Evolutionary conservation across 2,888 invertebrate species (phyloP).

Genomic region (Margaritifera margaritifera): DNA sequence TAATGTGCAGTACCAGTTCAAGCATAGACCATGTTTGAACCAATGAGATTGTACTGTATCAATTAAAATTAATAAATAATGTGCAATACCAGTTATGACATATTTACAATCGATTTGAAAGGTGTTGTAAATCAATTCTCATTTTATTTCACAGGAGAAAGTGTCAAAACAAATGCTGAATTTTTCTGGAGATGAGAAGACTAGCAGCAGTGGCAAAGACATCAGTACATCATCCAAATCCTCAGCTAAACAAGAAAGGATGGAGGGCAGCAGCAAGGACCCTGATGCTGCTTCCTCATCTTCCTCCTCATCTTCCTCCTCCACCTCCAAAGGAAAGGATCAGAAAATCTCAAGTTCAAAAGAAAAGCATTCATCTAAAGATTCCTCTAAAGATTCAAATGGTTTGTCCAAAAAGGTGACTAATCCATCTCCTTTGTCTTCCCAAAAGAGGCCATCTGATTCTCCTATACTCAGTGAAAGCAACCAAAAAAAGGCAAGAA

Average conservation of each 20-base stretch:
- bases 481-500: not conserved
- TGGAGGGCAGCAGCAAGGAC: conserved; percentile 1
- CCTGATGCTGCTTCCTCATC: conserved; percentile 8
- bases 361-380: conserved; percentile 18
- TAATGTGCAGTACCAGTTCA: not conserved
- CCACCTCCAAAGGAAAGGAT: conserved; percentile 17
- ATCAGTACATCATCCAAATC: conserved; percentile 11
- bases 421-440: conserved; percentile 19
- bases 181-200: conserved; percentile 23
- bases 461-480: conserved; percentile 6
- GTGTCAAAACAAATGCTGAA: conserved; percentile 22
- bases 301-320: conserved; percentile 13
- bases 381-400: conserved; percentile 24
- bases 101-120: not conserved
- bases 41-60: too few relatives aligned
- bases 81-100: not conserved
- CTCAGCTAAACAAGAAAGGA: conserved; percentile 3
- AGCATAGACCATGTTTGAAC: too few relatives aligned
- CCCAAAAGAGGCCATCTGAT: conserved; percentile 18
- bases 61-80: too few relatives aligned
- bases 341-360: conserved; percentile 11
- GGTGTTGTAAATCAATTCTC: not conserved
- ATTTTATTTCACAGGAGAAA: conserved; percentile 27
- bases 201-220: conserved; percentile 7
- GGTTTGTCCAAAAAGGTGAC: conserved; percentile 18